phyloP scores from a whole-genome alignment of 2,797 vertebrate species.

The Sciaenops ocellatus region DNA sequence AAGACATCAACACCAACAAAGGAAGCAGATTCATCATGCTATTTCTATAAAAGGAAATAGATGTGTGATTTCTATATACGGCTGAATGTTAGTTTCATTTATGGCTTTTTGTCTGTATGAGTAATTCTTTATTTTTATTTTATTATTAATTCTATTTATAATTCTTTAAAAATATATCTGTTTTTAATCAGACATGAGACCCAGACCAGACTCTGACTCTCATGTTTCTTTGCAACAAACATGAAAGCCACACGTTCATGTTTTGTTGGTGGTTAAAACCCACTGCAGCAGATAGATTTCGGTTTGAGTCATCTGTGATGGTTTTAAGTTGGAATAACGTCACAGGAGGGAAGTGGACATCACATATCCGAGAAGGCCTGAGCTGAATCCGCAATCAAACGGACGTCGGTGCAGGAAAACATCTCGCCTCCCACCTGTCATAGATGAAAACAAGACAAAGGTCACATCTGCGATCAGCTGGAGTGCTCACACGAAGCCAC shows the following conservation, averaged over 20 bases:
- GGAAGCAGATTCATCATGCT: not conserved
- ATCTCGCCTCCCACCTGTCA: not conserved
- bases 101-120: not conserved
- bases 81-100: not conserved
- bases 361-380: not conserved
- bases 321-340: not conserved
- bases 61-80: not conserved
- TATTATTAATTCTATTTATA: too few species aligned
- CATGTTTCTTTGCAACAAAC: fast-evolving
- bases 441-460: conserved; percentile 21
- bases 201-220: too few species aligned
- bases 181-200: not conserved
- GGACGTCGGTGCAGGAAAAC: not conserved
- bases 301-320: conserved; percentile 2
- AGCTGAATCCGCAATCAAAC: not conserved
- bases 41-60: not conserved
- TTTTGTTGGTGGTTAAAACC: not conserved
- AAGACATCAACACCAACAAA: not conserved
- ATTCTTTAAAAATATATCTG: too few species aligned
- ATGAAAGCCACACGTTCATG: not conserved
- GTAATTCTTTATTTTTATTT: too few species aligned
- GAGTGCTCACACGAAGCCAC: not conserved
- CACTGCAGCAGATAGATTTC: not conserved
- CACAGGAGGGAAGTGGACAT: not conserved
- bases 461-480: conserved; percentile 60